Evolutionary conservation across 35 echinoderm and acorn worm species (phyloP), one percentile per base, ranked within the genome.

Genomic region (Apostichopus parvimensis): DNA sequence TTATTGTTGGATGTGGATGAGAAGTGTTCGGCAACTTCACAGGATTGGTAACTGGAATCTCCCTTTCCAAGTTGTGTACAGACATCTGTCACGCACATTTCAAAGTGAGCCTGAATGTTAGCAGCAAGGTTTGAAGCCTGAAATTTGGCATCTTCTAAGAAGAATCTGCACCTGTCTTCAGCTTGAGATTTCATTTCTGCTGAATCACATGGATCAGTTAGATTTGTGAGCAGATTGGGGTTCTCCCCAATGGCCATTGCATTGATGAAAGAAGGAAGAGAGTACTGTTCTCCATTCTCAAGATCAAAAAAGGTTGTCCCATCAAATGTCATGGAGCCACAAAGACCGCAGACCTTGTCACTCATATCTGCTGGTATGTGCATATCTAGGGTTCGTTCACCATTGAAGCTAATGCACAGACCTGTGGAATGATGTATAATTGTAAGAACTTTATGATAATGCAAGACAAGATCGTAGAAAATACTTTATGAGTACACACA

Each of bases 11-110:
- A 54, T 9, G 28, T 52, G 60, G 58, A 72, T 54, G 86, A 88
- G 25, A 88, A 88, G 86, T 88, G 86, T 88, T 88, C 86, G 13
- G 57, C 86, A 65, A 73, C 64, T 54, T 73, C 64, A 62, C 86
- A 88, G 20, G 61, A 22, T 55, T 88, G 62, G 24, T 64, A 72
- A 53, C 4, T 12, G 23, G 17, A 28, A 6, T 66, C 61, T 18
- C 64, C 86, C 21, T 60, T 21, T 53, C 23, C 12, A 73, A 88
- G 7, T 24, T 66, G 64, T 15, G 15, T 53, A 45, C 86, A 88
- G 5, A 72, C 28, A 23, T 88, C 86, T 20, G 86, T 22, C 6
- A 88, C 60, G 54, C 86, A 88, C 61, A 73, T 73, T 9, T 88
- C 64, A 45, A 28, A 72, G 17, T 88, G 64, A 45, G 24, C 86